These are phyloP conservation scores for Chascanopsetta lugubris DNA, from an alignment of 2,113 vertebrate species.

Conservation along the genomic window DNA sequence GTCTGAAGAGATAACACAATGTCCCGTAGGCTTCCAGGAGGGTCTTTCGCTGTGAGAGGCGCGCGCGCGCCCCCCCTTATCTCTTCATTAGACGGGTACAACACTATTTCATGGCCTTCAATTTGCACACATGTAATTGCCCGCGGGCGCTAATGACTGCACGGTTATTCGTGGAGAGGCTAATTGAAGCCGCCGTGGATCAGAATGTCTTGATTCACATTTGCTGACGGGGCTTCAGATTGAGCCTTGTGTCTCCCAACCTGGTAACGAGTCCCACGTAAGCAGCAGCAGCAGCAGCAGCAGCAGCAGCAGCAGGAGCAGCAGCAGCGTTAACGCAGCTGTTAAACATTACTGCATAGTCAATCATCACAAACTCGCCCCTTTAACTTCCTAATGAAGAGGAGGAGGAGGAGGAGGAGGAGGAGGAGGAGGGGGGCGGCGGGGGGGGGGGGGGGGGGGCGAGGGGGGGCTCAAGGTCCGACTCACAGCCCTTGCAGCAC, in stretches of 20 bases:
- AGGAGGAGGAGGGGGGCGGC: no score
- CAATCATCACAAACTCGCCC: constrained; percentile 41
- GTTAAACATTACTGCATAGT: constrained; percentile 54
- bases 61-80: constrained; percentile 43
- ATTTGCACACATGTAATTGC: constrained; percentile 66
- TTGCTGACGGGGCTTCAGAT: constrained; percentile 13
- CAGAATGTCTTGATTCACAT: constrained; percentile 33
- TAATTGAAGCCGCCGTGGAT: constrained; percentile 54
- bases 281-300: no score
- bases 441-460: no score
- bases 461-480: constrained; percentile 14
- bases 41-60: no score
- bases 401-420: no score
- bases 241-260: constrained; percentile 44
- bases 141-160: constrained; percentile 46
- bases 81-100: constrained; percentile 62
- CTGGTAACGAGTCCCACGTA: constrained; percentile 47
- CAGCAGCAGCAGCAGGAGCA: no score
- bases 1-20: constrained; percentile 16
- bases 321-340: constrained; percentile 49
- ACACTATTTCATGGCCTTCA: constrained; percentile 50
- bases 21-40: neutral
- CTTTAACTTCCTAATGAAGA: constrained; percentile 46
- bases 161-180: constrained; percentile 52
- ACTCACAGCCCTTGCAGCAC: constrained; percentile 6